These are phyloP conservation scores for Hucho hucho DNA, from an alignment of 2,113 vertebrate species.

Conservation along the genomic window DNA sequence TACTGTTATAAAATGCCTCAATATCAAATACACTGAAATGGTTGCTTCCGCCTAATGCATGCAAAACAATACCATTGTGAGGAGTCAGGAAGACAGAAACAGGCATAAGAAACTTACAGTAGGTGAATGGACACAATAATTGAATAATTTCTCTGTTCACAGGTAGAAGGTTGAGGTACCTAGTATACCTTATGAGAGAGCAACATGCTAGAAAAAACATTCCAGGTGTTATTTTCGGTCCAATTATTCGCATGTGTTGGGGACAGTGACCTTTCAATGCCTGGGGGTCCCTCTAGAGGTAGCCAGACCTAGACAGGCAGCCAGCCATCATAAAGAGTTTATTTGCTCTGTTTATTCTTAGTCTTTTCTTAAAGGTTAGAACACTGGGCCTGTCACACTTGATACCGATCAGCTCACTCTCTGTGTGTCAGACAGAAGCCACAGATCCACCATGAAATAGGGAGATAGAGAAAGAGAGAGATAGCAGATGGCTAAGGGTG, in stretches of 20 bases:
- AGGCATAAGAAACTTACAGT: no score
- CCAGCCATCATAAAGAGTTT: slow-evolving; percentile 66
- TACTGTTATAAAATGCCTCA: no score
- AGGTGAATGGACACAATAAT: not conserved
- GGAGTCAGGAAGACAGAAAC: no score
- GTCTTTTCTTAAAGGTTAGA: slow-evolving; percentile 65
- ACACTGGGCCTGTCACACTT: slow-evolving; percentile 39
- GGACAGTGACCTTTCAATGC: slow-evolving; percentile 70
- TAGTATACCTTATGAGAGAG: not conserved
- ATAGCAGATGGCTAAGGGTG: slow-evolving; percentile 20
- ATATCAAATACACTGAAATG: not conserved
- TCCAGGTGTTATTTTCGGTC: slow-evolving; percentile 66
- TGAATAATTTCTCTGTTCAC: not conserved
- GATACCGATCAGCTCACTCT: slow-evolving; percentile 44
- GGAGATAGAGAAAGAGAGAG: not conserved
- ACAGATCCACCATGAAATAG: slow-evolving; percentile 31
- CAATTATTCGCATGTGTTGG: slow-evolving; percentile 67
- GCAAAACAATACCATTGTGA: not conserved
- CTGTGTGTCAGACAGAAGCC: slow-evolving; percentile 44
- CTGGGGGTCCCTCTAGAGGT: slow-evolving; percentile 49
- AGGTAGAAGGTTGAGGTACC: not conserved
- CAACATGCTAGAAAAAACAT: slow-evolving; percentile 44
- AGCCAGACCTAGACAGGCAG: slow-evolving; percentile 38
- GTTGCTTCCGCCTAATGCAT: not conserved
- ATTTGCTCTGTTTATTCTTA: slow-evolving; percentile 71